A percentile compares a stretch with the other conserved stretches of the same genome.
These are phyloP conservation scores for Eulithis prunata DNA, from an alignment of 2,888 invertebrate genomes.

Conservation along the genomic window DNA sequence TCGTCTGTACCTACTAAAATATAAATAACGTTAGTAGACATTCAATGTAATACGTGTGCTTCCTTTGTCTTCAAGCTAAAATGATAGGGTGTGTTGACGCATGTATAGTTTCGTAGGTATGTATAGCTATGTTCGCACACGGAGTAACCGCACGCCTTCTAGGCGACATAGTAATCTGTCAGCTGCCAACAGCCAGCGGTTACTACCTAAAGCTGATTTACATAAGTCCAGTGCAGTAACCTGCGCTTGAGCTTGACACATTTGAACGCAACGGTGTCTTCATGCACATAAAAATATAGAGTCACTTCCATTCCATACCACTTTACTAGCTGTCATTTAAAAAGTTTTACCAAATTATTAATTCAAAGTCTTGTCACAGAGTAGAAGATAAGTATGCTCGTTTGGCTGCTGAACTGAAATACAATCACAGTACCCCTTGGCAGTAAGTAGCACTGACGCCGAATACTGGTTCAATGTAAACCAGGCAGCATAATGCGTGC, in stretches of 20 bases:
- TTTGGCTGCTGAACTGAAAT: too few species aligned
- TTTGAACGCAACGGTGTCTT: too few species aligned
- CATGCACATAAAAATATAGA: too few species aligned
- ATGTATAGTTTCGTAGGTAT: not conserved
- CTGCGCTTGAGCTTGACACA: too few species aligned
- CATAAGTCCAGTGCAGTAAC: not conserved
- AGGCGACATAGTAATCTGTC: constrained; percentile 25
- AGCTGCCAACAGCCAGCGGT: constrained; percentile 21
- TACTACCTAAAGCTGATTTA: constrained; percentile 9
- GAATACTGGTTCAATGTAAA: not conserved
- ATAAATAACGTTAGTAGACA: not conserved
- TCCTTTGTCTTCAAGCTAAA: not conserved
- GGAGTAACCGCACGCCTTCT: constrained; percentile 16
- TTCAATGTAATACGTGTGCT: not conserved
- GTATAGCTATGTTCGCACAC: constrained; percentile 8
- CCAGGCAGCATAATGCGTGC: not conserved
- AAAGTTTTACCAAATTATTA: too few species aligned
- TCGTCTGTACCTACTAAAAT: too few species aligned
- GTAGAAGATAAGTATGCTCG: too few species aligned
- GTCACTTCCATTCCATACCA: too few species aligned
- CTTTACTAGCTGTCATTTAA: too few species aligned
- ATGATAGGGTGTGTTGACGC: constrained; percentile 1
- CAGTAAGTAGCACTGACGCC: not conserved
- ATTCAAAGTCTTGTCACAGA: too few species aligned
- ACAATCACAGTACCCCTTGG: not conserved